Base-by-base conservation (phyloP, 2,888 invertebrate genomes). In the Philhelius pedissequus region DNA sequence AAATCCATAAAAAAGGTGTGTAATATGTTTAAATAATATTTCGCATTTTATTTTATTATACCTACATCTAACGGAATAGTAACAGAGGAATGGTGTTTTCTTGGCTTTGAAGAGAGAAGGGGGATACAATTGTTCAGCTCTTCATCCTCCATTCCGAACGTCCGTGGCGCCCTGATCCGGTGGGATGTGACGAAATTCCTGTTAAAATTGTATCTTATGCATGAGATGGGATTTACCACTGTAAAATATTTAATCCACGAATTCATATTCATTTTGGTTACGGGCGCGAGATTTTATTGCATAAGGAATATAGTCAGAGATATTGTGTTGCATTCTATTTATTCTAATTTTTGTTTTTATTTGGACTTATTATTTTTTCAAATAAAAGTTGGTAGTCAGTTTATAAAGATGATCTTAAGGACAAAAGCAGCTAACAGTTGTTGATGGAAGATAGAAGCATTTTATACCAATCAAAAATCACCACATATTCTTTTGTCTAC, bases 1-100 rank as follows among this genome's bases (percentile, higher is more conserved):
- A 84, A 76, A 84, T 80, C 84, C 75, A 84, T 84, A 84, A 84
- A 84, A 56, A 80, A 84, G 60, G 82, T 75, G 75, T 80, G 62
- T 83, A 64, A 48, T 70, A 40, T 54, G 80, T 60, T 84, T 84
- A 80, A 80, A 84, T 84, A 84, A 84, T 84, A 80, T 80, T 80
- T 68, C 66, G 80, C 75, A 70, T 84, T 80, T 80, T 75, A 69
- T 80, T 84, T 84, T 84, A 84, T 80, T 80, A 76, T 71, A 75
- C 60, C 22, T 40, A 76, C 75, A 75, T 66, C 22, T 40, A 15
- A 45, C 11, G 15, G n/a, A 20, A 27, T 9, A 9, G 15, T 32
- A 32, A 32, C n/a, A 18, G n/a, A 6, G 30, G 3, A 52, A 25
- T 43, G 38, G 15, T n/a, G 50, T 7, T 3, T 3, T 6, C 7